Base-by-base conservation (phyloP, 2,888 invertebrate genomes). In the Volucella zonaria region DNA sequence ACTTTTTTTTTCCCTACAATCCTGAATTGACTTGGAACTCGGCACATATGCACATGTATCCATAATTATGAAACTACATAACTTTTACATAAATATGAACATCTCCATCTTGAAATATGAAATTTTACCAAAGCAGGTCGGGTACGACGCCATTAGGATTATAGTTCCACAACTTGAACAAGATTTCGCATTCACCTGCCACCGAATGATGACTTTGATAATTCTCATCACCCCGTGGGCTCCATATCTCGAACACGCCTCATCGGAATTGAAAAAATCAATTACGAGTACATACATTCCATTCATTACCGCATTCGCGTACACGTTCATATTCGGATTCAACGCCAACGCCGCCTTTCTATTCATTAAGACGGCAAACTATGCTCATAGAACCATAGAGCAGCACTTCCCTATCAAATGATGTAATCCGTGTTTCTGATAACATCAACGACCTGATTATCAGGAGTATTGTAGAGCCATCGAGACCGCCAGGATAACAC, bases 381-480 rank as follows among this genome's bases (percentile, higher is more conserved):
- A 31, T 31, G 43, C 31, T 58, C 31, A 31, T 31, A 31, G 6
- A 31, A 31, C 6, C 31, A 31, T 31, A 31, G 15, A 23, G 47
- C 56, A 47, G 14, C 18, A 9, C 66, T 51, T 52, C 42, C 23
- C 18, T 42, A 11, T 18, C 62, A 14, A 31, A 67, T 47, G 12
- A n/a, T 74, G 15, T 31, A 70, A 74, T 78, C 68, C 78, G 74
- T 79, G 79, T 71, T 70, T 70, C 40, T 59, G 64, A 79, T 79
- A 75, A 71, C 43, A 61, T 66, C 70, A 75, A 56, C 75, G 75
- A 79, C 82, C 62, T 59, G 74, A 68, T 82, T 78, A 74, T 82
- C 45, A 23, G 49, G 56, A 73, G 73, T 18, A 73, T 74, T 66
- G 61, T 73, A 49, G 31, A 31, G 31, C 6, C 31, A 6, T 0